Evolutionary conservation across 2,113 vertebrate genomes (phyloP).

Genomic region (Tiliqua scincoides): DNA sequence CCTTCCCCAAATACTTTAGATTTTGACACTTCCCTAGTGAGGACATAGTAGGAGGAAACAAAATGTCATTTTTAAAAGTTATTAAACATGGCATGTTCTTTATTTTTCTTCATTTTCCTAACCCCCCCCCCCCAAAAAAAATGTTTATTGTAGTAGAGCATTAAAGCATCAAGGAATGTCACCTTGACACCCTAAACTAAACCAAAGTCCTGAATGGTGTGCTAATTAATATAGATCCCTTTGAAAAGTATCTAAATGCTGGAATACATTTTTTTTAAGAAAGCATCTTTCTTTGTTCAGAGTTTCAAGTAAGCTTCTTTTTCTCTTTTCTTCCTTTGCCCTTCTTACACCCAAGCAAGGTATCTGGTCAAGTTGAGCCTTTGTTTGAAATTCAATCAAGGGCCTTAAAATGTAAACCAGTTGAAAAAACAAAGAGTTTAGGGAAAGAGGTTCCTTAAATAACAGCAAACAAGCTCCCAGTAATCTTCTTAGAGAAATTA

Average conservation of each 20-base stretch:
- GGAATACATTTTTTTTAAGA: conserved; percentile 52
- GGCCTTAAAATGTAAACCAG: conserved; percentile 99
- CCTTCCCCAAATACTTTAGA: not conserved
- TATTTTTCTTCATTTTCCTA: not conserved
- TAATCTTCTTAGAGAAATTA: conserved; percentile 99
- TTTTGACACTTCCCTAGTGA: not conserved
- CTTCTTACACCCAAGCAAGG: not conserved
- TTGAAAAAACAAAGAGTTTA: conserved; percentile 99
- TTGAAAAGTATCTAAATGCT: conserved; percentile 58
- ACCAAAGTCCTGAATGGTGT: conserved; percentile 44
- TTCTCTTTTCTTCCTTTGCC: not conserved
- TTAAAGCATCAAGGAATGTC: conserved; percentile 57
- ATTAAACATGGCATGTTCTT: not conserved
- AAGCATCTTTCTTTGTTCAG: conserved; percentile 57
- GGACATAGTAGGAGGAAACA: not conserved
- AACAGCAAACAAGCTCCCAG: conserved; percentile 94
- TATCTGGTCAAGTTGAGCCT: conserved; percentile 90
- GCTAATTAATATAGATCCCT: conserved; percentile 64
- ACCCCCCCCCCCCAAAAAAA: not conserved
- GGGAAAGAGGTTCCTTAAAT: conserved; percentile 98
- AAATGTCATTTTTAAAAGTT: not conserved
- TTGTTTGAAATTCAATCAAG: conserved; percentile 95
- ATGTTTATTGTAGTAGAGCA: conserved; percentile 47
- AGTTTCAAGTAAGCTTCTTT: conserved; percentile 52
- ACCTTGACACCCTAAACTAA: conserved; percentile 63